Evolutionary conservation across 2,113 vertebrate species (phyloP).

Genomic region (Oncorhynchus gorbuscha): DNA sequence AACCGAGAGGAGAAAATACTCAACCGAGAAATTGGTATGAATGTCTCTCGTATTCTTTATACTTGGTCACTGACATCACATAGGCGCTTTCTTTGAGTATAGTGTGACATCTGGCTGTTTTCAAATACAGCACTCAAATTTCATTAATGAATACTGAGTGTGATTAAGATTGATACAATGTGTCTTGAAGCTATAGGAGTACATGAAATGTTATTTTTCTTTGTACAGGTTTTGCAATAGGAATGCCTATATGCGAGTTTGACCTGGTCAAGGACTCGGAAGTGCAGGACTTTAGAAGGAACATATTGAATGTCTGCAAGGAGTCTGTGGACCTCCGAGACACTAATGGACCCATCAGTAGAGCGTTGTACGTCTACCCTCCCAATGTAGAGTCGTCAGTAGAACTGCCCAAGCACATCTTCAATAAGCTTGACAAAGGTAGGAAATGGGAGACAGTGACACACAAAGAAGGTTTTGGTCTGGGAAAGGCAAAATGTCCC

Average conservation of each 20-base stretch:
- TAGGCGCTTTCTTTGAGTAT: too few relatives aligned
- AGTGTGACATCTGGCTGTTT: background rate
- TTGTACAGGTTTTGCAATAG: constrained; percentile 92
- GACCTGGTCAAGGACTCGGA: constrained; percentile 98
- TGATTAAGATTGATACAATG: background rate
- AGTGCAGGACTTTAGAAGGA: constrained; percentile 96
- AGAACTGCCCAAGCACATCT: constrained; percentile 95
- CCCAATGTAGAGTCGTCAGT: constrained; percentile 94
- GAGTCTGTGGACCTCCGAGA: constrained; percentile 95
- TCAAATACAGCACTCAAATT: background rate
- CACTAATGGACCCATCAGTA: constrained; percentile 87
- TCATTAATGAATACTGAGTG: background rate
- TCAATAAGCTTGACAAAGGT: constrained; percentile 98
- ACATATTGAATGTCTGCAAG: constrained; percentile 98
- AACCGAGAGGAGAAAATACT: constrained; percentile 99
- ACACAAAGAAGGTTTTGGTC: background rate
- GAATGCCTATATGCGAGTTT: constrained; percentile 98
- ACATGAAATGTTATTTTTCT: background rate
- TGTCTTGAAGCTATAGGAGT: background rate
- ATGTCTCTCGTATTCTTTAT: background rate
- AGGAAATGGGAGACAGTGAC: constrained; percentile 23
- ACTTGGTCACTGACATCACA: background rate
- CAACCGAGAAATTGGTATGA: constrained; percentile 96
- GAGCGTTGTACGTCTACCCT: constrained; percentile 95
- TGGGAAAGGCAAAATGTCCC: background rate